Base-by-base conservation (phyloP, 1,140 invertebrate genomes). In the Galendromus occidentalis region DNA sequence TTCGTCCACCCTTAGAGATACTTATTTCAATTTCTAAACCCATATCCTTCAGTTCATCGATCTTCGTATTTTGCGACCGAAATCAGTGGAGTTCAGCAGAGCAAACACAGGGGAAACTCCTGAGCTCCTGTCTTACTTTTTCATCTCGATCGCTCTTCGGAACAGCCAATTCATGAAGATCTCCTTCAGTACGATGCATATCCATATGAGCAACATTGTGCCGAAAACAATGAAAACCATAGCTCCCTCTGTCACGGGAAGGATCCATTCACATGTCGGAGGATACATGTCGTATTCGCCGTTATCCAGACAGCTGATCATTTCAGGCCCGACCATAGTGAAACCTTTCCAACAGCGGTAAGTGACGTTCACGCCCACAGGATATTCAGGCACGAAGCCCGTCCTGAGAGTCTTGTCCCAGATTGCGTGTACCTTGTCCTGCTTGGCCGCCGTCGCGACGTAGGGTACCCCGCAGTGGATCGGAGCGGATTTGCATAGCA, bases 91-190 rank as follows among this genome's bases (percentile, higher is more conserved):
- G n/a, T n/a, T n/a, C n/a, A n/a, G n/a, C n/a, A n/a, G n/a, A n/a
- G n/a, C 33, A 39, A 39, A 6, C 33, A 9, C 4, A 39, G 33
- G 33, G 9, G 33, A 39, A 39, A 39, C 33, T n/a, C n/a, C n/a
- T n/a, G n/a, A n/a, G n/a, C n/a, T n/a, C n/a, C n/a, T n/a, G n/a
- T n/a, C 45, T n/a, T 33, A 59, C 51, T 59, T 59, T 25, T 59
- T 59, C 33, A 59, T 14, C 25, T 59, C 51, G 51, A 59, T 59
- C 17, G 51, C 51, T 17, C 51, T 25, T 59, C 51, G 51, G 22
- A 59, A 59, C 14, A 59, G 51, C 51, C 51, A 59, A 22, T 59
- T 59, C 51, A 59, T 59, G 12, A 59, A 59, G 51, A 59, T 59
- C 33, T 59, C 51, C 20, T 59, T 59, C 17, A 59, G 51, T 6